These are phyloP conservation scores for Nomia melanderi DNA, from an alignment of 1,140 invertebrate species.

Conservation along the genomic window DNA sequence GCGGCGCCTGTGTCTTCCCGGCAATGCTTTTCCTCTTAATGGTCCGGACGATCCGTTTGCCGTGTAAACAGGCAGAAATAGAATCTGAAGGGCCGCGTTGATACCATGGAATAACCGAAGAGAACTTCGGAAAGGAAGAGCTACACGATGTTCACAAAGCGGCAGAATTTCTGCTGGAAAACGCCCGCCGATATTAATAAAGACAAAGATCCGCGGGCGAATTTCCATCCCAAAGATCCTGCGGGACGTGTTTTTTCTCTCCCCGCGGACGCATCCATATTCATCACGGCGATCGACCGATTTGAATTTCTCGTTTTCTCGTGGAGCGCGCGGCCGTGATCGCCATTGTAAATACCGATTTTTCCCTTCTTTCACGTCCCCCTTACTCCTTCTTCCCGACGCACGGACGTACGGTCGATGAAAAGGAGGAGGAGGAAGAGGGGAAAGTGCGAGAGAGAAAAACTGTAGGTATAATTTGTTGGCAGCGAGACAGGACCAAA, in stretches of 20 bases:
- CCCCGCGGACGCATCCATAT: slow-evolving; percentile 58
- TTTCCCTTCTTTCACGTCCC: slow-evolving; percentile 25
- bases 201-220: slow-evolving; percentile 40
- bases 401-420: not conserved
- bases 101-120: slow-evolving; percentile 25
- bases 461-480: slow-evolving; percentile 48
- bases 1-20: not conserved
- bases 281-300: slow-evolving; percentile 51
- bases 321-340: slow-evolving; percentile 59
- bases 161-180: not conserved
- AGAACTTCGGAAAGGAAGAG: not conserved
- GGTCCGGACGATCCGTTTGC: slow-evolving; percentile 28
- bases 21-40: slow-evolving; percentile 19
- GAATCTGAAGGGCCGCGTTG: slow-evolving; percentile 28
- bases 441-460: not conserved
- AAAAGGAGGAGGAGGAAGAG: too few relatives aligned
- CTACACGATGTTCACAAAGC: not conserved
- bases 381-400: not conserved
- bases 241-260: slow-evolving; percentile 34
- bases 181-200: slow-evolving; percentile 47
- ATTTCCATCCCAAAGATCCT: slow-evolving; percentile 61
- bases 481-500: slow-evolving; percentile 33
- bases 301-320: slow-evolving; percentile 67
- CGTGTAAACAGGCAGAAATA: slow-evolving; percentile 31
- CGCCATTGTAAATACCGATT: slow-evolving; percentile 43